phyloP scores from a whole-genome alignment of 2,888 invertebrate species.

The Agrotis clavis region DNA sequence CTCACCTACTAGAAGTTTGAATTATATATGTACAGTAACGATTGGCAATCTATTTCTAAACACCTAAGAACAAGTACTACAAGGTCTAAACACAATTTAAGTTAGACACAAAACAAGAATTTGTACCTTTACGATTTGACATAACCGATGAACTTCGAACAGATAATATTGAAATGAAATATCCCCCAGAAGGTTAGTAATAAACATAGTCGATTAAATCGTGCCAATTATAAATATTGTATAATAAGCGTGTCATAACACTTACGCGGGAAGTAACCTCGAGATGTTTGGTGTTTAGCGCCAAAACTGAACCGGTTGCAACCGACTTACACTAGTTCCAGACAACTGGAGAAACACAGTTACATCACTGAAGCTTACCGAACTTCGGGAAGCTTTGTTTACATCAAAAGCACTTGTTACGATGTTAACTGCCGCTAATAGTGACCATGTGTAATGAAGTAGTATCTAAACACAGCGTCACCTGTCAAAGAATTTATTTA shows the following conservation, averaged over 20 bases:
- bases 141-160: slow-evolving; percentile 54
- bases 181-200: slow-evolving; percentile 62
- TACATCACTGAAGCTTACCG: slow-evolving; percentile 14
- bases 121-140: slow-evolving; percentile 62
- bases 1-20: slow-evolving; percentile 35
- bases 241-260: slow-evolving; percentile 62
- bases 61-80: slow-evolving; percentile 13
- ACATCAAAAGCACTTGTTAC: slow-evolving; percentile 39
- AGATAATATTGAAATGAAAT: slow-evolving; percentile 55
- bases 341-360: slow-evolving; percentile 47
- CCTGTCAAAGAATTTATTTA: slow-evolving; percentile 74
- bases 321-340: slow-evolving; percentile 60
- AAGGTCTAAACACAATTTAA: slow-evolving; percentile 38
- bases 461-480: slow-evolving; percentile 60
- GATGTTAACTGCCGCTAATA: slow-evolving; percentile 34
- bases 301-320: slow-evolving; percentile 69
- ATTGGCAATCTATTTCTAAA: slow-evolving; percentile 27
- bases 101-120: slow-evolving; percentile 47
- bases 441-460: slow-evolving; percentile 51
- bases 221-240: slow-evolving; percentile 68
- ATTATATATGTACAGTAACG: slow-evolving; percentile 23
- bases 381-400: slow-evolving; percentile 45
- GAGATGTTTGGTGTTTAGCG: slow-evolving; percentile 67
- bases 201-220: slow-evolving; percentile 60
- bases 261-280: slow-evolving; percentile 70